Evolutionary conservation across 2,113 vertebrate species (phyloP), one percentile per base, ranked within the genome.

Genomic region (Aegithalos caudatus): DNA sequence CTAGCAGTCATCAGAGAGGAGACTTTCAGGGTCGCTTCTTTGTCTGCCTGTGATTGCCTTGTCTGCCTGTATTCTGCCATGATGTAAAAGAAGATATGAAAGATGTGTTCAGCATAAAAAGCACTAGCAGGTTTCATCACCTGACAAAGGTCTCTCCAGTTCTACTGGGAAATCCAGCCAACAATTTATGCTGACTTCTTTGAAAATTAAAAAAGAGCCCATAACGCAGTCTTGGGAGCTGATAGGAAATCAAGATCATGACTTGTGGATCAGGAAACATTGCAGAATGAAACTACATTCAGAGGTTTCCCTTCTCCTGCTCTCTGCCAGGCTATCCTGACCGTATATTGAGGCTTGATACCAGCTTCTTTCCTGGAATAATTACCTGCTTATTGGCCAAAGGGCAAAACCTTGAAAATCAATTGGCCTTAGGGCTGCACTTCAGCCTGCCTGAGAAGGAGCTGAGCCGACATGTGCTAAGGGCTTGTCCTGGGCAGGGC

Each of bases 381-480:
- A 77, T 85, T 82, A 35, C 54, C 62, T 92, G 27, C 16, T 60
- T 72, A 28, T 61, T 73, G 87, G 28, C 37, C 73, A 88, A 91
- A 95, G 90, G 89, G 73, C 86, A 92, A 72, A 94, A 78, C 78
- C 65, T 91, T 91, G 86, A 73, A 71, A 77, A 60, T 38, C 42
- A 84, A 6, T 51, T 66, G 1, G 19, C 42, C 42, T 42, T 29
- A 42, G 58, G 6, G 20, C 64, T 74, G 70, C 58, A 38, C 44
- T 81, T 89, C 72, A 83, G 2, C 51, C 47, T 71, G 37, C 5
- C 31, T 60, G 44, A 74, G 57, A 65, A 76, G 77, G 11, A 91
- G 73, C 86, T 94, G 73, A 87, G 60, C 60, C 88, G 69, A 54
- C 67, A 92, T 12, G 7, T 60, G 47, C 21, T 70, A 33, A 57